Base-by-base conservation (phyloP, 2,113 vertebrate genomes). In the Etheostoma cragini region DNA sequence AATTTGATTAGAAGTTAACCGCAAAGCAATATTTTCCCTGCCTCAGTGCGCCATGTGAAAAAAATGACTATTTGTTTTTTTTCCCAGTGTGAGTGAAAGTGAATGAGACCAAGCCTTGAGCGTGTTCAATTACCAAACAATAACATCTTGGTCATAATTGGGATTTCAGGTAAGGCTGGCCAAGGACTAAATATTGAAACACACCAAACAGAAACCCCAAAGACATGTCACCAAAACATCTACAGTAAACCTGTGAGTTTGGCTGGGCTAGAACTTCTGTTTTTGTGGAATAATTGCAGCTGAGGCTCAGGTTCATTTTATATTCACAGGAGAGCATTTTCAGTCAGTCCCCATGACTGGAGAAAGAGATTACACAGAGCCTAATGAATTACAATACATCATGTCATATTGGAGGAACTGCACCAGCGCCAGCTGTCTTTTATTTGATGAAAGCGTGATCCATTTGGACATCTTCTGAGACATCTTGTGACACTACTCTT, bases 1-100 rank as follows among this genome's bases (percentile, higher is more conserved):
- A 90, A 90, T 93, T 90, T 91, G 89, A 93, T 92, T 93, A 88
- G 84, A 89, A 92, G 90, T 90, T 91, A 91, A 93, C 90, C 54
- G 81, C 89, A 93, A 91, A 93, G 92, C 88, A 91, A 93, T 91
- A 90, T 91, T 92, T 89, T 91, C 78, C 85, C 67, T 85, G 88
- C 87, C 75, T 93, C 89, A 77, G 81, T 87, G 91, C 81, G 17
- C 75, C 1, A 50, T 71, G 71, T 84, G 68, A 47, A 69, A 84
- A 72, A 81, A 82, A 33, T 22, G 70, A 91, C 76, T 82, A 85
- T 88, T 90, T 91, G 47, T 79, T 88, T 82, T 74, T 85, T 53
- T 78, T 61, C 22, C 62, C 62, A 21, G 7, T 67, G 70, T 82
- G 85, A 78, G 47, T 87, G 81, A 87, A 83, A 79, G 72, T 81